Conservation (phyloP, 1,140 invertebrate species). For the Magallana ariakensis region DNA sequence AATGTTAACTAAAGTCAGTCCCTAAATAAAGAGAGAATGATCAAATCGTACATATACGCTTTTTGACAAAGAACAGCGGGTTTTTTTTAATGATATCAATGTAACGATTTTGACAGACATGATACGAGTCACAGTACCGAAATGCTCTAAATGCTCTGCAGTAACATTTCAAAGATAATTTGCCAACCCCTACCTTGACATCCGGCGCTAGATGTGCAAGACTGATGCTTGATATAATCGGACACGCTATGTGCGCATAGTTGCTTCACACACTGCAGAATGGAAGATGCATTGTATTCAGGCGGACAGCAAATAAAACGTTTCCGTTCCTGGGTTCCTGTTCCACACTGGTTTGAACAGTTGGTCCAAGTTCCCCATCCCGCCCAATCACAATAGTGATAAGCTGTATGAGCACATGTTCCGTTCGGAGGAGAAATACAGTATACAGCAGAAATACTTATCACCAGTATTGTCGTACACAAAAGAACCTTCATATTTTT, state of each 20-base stretch:
- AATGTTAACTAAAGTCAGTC: no score
- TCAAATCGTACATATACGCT: no score
- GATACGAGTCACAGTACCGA: no score
- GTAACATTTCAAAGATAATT: no score
- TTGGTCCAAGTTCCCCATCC: background rate
- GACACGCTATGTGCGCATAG: background rate
- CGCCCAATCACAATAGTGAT: background rate
- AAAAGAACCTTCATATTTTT: slow-evolving; percentile 5
- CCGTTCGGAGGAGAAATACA: background rate
- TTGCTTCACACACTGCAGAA: background rate
- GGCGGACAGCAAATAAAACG: slow-evolving; percentile 6
- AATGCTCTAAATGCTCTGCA: no score
- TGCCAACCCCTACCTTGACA: background rate
- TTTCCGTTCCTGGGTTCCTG: background rate
- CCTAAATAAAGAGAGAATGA: no score
- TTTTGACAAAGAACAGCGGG: no score
- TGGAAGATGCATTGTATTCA: background rate
- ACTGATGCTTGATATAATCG: background rate
- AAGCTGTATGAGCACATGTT: background rate
- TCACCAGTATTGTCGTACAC: background rate
- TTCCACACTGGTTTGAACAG: slow-evolving; percentile 7
- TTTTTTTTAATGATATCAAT: no score
- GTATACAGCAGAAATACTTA: background rate
- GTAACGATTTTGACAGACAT: no score
- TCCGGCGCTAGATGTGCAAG: background rate